Evolutionary conservation across 37 sponge, comb jelly and placozoan genomes (phyloP).

Genomic region (Lycopodina hypogea): DNA sequence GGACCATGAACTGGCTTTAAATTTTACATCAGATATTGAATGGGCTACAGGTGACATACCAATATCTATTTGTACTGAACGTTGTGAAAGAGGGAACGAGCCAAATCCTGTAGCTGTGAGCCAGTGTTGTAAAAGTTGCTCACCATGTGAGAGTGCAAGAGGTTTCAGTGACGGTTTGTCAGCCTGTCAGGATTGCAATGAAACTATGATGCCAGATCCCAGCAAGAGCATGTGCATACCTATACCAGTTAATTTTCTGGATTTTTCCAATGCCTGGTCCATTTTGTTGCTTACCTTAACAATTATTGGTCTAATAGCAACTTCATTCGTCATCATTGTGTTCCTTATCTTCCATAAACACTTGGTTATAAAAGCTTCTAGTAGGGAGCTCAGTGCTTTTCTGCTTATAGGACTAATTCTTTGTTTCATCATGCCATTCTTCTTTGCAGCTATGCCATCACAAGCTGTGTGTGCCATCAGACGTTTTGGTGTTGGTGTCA

Average conservation of each 20-base stretch:
- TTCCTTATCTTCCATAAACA: constrained; percentile 41
- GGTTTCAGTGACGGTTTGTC: constrained; percentile 42
- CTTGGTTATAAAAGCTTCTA: constrained; percentile 58
- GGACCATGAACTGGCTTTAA: neutral
- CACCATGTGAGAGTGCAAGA: constrained; percentile 32
- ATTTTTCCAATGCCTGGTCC: constrained; percentile 18
- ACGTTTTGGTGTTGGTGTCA: constrained; percentile 45
- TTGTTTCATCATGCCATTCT: constrained; percentile 53
- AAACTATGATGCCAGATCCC: constrained; percentile 35
- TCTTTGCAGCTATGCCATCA: constrained; percentile 44
- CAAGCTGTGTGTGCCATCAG: constrained; percentile 41
- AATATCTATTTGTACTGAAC: constrained; percentile 29
- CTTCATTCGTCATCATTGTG: constrained; percentile 19
- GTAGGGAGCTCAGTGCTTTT: constrained; percentile 66
- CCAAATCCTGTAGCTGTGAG: constrained; percentile 8
- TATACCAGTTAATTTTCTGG: constrained; percentile 26
- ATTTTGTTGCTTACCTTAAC: constrained; percentile 41
- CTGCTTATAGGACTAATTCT: constrained; percentile 51
- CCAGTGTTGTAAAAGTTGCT: constrained; percentile 66
- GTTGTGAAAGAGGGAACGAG: constrained; percentile 43
- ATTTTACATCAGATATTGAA: constrained; percentile 14
- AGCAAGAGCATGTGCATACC: constrained; percentile 24
- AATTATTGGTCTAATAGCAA: constrained; percentile 31
- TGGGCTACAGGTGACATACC: constrained; percentile 5
- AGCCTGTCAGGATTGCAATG: constrained; percentile 42